Percentiles rank a stretch among this genome's conserved stretches.
phyloP scores from a whole-genome alignment of 2,797 vertebrate species.

The Pantherophis alleghaniensis region DNA sequence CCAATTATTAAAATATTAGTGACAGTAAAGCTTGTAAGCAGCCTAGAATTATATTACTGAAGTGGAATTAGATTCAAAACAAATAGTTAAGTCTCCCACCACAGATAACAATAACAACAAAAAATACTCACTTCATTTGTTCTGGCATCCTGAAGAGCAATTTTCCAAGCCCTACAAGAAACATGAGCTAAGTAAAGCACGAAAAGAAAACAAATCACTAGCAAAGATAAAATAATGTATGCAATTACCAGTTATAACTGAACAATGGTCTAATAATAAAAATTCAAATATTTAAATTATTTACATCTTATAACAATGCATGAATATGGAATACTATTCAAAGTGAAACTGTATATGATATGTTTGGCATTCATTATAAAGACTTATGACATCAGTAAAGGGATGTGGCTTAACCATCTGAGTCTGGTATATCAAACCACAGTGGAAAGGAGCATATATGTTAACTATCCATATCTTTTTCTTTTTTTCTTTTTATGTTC shows the following conservation, averaged over 20 bases:
- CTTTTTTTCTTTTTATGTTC: too few species aligned
- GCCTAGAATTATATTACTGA: neutral
- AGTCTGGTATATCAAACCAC: neutral
- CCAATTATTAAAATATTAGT: neutral
- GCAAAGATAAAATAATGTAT: neutral
- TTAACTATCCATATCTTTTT: neutral
- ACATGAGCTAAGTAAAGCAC: neutral
- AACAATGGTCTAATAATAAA: neutral
- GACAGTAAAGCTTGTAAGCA: neutral
- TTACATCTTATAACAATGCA: neutral
- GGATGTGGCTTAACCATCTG: neutral
- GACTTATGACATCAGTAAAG: neutral
- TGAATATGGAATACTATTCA: neutral
- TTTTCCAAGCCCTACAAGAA: conserved; percentile 87
- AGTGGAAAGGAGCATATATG: neutral
- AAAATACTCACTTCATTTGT: conserved; percentile 83
- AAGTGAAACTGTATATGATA: neutral
- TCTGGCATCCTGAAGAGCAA: conserved; percentile 91
- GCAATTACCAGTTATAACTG: neutral
- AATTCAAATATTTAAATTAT: neutral
- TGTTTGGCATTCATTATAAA: neutral
- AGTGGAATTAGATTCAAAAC: neutral
- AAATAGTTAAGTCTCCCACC: neutral
- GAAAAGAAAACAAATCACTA: neutral
- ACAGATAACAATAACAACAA: neutral